phyloP scores from a whole-genome alignment of 2,113 vertebrate species.

The Chelonoidis abingdonii region DNA sequence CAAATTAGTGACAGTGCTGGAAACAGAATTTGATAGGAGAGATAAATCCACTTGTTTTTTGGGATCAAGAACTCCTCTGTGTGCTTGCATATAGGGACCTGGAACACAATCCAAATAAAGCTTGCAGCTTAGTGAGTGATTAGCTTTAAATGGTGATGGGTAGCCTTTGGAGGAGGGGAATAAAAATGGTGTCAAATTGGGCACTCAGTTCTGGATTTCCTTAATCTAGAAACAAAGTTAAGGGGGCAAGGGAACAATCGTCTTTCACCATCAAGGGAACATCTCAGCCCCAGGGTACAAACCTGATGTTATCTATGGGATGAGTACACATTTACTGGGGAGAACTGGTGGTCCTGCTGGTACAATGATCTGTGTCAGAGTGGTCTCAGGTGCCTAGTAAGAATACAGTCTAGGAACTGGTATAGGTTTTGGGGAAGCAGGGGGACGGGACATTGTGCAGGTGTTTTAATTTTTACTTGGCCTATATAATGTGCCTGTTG shows the following conservation, averaged over 20 bases:
- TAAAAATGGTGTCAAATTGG: neutral
- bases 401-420: neutral
- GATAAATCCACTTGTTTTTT: neutral
- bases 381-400: neutral
- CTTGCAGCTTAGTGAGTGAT: neutral
- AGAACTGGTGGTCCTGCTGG: rapidly evolving
- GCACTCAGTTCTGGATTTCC: neutral
- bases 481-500: neutral
- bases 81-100: neutral
- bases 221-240: neutral
- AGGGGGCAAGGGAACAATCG: neutral
- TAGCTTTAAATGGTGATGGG: neutral
- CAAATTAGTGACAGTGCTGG: neutral
- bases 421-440: rapidly evolving
- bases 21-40: neutral
- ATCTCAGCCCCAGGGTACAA: neutral
- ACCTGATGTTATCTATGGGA: neutral
- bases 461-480: neutral
- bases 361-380: neutral
- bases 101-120: neutral
- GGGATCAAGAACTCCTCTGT: neutral
- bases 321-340: neutral
- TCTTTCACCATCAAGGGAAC: neutral
- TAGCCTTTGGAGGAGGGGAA: neutral
- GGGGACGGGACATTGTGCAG: neutral